Base-by-base conservation (phyloP, 53 echinoderm and acorn worm species). In the Echinometra lucunter region DNA sequence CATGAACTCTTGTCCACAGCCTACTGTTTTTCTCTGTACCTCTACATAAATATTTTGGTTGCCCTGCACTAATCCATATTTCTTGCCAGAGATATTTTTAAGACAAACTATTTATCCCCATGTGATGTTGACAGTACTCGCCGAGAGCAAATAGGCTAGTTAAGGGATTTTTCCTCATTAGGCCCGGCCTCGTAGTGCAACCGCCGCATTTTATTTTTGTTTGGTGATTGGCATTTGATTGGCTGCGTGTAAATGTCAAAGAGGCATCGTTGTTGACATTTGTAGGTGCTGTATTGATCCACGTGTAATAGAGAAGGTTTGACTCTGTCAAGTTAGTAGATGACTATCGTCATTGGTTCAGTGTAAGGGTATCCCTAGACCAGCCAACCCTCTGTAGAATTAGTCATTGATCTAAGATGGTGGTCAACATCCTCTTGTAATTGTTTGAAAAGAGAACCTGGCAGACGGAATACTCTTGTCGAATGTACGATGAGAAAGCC, bases 181-280 rank as follows among this genome's bases (percentile, higher is more conserved):
- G 49, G 27, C 10, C 85, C 0, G 85, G 53, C 85, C 28, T 47
- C 85, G 2, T 49, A n/a, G 7, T 7, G 49, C 85, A 85, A 80
- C 42, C 58, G 21, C 16, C 38, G 58, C 89, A 60, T 58, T 63
- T 34, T 89, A 89, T 60, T 89, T 60, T 58, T 89, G 89, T 89
- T 89, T 57, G 89, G 89, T 89, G 89, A 89, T 89, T 89, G 89
- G 89, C 58, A 9, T 57, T 57, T 89, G 89, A 89, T 89, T 60
- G 89, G 89, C 89, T 89, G 60, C 35, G 21, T 60, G 58, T 57
- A 89, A 89, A 89, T 89, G 89, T 89, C 89, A 89, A 60, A 60
- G 60, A 58, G 89, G 57, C 58, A 89, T 89, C 18, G 58, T 21
- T 57, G 58, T 89, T 89, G 89, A 89, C 89, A 89, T 89, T 89